Evolutionary conservation across 2,888 invertebrate species (phyloP), one percentile per base, ranked within the genome.

Genomic region (Diplazon laetatorius): DNA sequence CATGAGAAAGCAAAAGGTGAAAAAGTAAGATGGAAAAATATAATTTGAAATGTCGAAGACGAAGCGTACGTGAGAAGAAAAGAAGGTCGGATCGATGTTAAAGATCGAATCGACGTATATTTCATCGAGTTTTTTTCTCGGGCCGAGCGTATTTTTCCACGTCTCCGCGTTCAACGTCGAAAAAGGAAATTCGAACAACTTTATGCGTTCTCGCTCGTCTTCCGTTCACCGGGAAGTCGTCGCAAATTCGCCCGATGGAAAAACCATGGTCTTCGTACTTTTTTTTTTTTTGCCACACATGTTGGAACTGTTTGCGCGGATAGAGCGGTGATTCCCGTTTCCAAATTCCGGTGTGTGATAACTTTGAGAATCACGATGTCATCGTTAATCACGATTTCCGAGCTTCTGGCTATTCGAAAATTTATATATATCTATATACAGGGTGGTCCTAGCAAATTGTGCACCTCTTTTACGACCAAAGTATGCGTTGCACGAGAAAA

Each of bases 311-410:
- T 65, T 22, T 50, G 12, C 37, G 20, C 52, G 14, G 8, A n/a
- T n/a, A n/a, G 35, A 50, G 25, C 72, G 20, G 60, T 46, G 60
- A 62, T 72, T 62, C 52, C 16, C 60, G 12, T 66, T 76, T 52
- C 65, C 10, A 20, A 44, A 22, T 20, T 14, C 10, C 12, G 59
- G 30, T 35, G 37, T 35, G 72, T 77, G 62, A 62, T 72, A 72
- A 62, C 66, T 60, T 68, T 46, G 71, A 72, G 62, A 68, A 68
- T 72, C 71, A 77, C 71, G 72, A 71, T 66, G 65, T 37, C 14
- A 57, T 52, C 76, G 71, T 76, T 76, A 66, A 76, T 71, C 76
- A 76, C 71, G 65, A 37, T 63, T 63, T 35, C 35, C 14, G n/a
- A 9, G 18, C 20, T 16, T n/a, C 42, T 42, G 14, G 10, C 60